phyloP scores from a whole-genome alignment of 2,888 invertebrate genomes.

The Eilema caniola region DNA sequence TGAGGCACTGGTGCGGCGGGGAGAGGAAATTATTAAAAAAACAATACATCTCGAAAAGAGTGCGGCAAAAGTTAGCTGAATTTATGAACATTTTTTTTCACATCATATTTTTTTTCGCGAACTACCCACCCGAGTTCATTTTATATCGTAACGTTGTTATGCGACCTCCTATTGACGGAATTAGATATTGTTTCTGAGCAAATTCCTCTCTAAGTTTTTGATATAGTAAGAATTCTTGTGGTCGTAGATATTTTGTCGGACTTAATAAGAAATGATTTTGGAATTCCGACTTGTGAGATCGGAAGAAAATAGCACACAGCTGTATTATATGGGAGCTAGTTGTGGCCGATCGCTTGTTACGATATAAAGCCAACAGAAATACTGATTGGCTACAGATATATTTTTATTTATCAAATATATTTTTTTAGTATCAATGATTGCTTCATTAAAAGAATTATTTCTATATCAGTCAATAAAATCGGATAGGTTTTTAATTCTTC shows the following conservation, averaged over 20 bases:
- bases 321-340: slow-evolving; percentile 11
- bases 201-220: slow-evolving; percentile 31
- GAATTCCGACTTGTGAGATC: slow-evolving; percentile 15
- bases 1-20: slow-evolving; percentile 41
- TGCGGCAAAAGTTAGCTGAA: slow-evolving; percentile 33
- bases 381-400: not conserved
- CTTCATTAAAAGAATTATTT: too few species aligned
- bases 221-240: slow-evolving; percentile 28
- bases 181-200: slow-evolving; percentile 43
- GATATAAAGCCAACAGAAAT: not conserved
- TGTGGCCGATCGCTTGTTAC: slow-evolving; percentile 3
- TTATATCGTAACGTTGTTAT: slow-evolving; percentile 40
- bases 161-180: slow-evolving; percentile 45
- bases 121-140: slow-evolving; percentile 46
- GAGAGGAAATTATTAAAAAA: slow-evolving; percentile 57
- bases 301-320: slow-evolving; percentile 12
- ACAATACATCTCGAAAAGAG: slow-evolving; percentile 37
- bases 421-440: not conserved
- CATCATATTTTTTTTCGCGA: slow-evolving; percentile 15
- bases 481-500: too few species aligned
- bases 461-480: not conserved
- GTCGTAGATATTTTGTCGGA: slow-evolving; percentile 25
- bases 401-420: not conserved
- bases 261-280: slow-evolving; percentile 31
- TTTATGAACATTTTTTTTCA: slow-evolving; percentile 40